Percentiles rank a stretch among this genome's conserved stretches.
Evolutionary conservation across 1,140 invertebrate species (phyloP).

Genomic region (Palaemon carinicauda): DNA sequence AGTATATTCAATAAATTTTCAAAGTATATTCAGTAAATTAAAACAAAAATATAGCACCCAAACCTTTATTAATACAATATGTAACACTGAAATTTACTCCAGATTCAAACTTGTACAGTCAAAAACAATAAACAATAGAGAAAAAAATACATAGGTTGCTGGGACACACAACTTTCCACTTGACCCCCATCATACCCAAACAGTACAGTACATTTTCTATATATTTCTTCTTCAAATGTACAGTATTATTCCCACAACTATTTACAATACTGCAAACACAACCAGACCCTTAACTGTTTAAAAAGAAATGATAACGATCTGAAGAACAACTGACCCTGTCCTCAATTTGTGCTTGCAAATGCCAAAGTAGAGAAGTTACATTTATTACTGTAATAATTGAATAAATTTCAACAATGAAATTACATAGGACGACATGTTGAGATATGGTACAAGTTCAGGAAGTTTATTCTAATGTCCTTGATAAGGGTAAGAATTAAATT

Average conservation of each 20-base stretch:
- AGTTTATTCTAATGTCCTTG: neutral
- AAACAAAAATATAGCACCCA: neutral
- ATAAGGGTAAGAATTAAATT: neutral
- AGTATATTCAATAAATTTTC: no score
- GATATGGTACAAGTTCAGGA: no score
- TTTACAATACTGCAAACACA: conserved; percentile 33
- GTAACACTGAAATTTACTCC: conserved; percentile 37
- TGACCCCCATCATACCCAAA: neutral
- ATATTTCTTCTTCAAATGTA: conserved; percentile 15
- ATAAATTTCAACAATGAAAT: neutral
- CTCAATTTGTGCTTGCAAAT: conserved; percentile 28
- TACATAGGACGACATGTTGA: no score
- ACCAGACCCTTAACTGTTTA: conserved; percentile 21
- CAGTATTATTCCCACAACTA: conserved; percentile 33
- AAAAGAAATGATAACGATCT: neutral
- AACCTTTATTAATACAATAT: conserved; percentile 39
- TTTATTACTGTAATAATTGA: neutral
- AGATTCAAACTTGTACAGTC: conserved; percentile 31
- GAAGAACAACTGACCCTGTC: conserved; percentile 12
- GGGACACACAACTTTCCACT: conserved; percentile 34
- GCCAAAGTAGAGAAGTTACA: neutral
- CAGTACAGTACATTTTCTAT: conserved; percentile 35
- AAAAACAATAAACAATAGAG: conserved; percentile 33
- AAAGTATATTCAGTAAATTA: no score
- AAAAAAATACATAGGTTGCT: conserved; percentile 12